These are phyloP conservation scores for Hippocampus zosterae DNA, from an alignment of 2,113 vertebrate species.

Conservation along the genomic window DNA sequence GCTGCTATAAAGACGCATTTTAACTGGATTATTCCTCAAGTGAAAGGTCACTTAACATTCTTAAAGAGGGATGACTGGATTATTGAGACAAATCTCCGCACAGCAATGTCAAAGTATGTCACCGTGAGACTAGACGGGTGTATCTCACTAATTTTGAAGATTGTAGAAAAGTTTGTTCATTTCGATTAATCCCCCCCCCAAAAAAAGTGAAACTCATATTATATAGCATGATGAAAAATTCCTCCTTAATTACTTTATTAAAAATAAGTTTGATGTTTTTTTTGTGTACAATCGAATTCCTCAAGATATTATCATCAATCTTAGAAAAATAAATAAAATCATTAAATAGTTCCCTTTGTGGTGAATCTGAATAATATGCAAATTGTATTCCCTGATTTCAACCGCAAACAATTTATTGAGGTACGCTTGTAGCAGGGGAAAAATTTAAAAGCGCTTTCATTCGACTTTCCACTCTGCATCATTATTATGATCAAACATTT, in stretches of 20 bases:
- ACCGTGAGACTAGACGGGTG: background rate
- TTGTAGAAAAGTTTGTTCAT: background rate
- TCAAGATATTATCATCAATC: background rate
- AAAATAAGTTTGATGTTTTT: too few relatives aligned
- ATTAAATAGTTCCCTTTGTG: too few relatives aligned
- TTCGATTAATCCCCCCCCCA: too few relatives aligned
- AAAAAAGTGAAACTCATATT: too few relatives aligned
- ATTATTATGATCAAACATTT: too few relatives aligned
- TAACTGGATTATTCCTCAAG: background rate
- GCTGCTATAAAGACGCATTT: background rate
- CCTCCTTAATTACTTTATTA: too few relatives aligned
- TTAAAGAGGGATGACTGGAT: background rate
- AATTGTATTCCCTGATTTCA: background rate
- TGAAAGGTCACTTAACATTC: background rate
- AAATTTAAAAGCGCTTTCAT: background rate
- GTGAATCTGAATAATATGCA: too few relatives aligned
- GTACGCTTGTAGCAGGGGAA: too few relatives aligned
- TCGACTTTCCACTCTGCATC: too few relatives aligned
- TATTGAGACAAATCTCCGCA: background rate
- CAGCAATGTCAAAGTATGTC: background rate
- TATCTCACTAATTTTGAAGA: background rate
- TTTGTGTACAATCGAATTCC: too few relatives aligned
- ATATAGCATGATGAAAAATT: too few relatives aligned
- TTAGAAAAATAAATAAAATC: background rate
- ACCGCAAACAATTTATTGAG: background rate